Evolutionary conservation across 2,797 vertebrate species (phyloP), one percentile per base, ranked within the genome.

Genomic region (Schizopygopsis pylzovi): DNA sequence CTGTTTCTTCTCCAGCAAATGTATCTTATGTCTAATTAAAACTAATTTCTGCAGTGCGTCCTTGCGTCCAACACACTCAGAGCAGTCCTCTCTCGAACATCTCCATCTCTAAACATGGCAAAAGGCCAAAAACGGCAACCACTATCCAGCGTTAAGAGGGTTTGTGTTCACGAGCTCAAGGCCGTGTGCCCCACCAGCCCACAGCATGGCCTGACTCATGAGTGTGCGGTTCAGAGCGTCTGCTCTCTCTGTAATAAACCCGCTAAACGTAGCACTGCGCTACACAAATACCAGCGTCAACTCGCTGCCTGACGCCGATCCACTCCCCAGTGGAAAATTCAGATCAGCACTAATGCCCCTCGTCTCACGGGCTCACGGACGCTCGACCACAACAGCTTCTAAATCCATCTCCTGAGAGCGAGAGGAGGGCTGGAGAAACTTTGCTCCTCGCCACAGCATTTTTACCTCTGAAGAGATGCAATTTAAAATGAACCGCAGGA

Each of bases 381-480:
- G 28, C 91, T 88, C 49, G 89, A 90, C 85, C 84, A 93, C 94
- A 95, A 85, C 93, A 94, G 87, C 85, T 85, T 91, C 93, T 94
- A 95, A 95, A 95, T 93, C 92, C 87, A 92, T 93, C 93, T 90
- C 92, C 89, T 87, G 79, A 88, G 54, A 75, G 81, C 77, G 68
- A 82, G 63, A 67, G 63, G 88, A 67, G 87, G 56, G 41, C 41
- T 33, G 59, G 79, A n/a, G 80, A 82, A 73, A 82, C 25, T 47
- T 37, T 86, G 77, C 52, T 70, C 20, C 81, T 54, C 90, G 91
- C 94, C 94, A 77, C 94, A 86, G 90, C 92, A 93, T 94, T 92
- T 91, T 94, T 94, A 94, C 93, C 94, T 91, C 86, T 81, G 91
- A 88, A 93, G 90, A 93, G 91, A 92, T 95, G 93, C 93, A 94